Percentiles rank a stretch among this genome's conserved stretches.
phyloP scores from a whole-genome alignment of 2,113 vertebrate genomes.

The Chloroceryle aenea region DNA sequence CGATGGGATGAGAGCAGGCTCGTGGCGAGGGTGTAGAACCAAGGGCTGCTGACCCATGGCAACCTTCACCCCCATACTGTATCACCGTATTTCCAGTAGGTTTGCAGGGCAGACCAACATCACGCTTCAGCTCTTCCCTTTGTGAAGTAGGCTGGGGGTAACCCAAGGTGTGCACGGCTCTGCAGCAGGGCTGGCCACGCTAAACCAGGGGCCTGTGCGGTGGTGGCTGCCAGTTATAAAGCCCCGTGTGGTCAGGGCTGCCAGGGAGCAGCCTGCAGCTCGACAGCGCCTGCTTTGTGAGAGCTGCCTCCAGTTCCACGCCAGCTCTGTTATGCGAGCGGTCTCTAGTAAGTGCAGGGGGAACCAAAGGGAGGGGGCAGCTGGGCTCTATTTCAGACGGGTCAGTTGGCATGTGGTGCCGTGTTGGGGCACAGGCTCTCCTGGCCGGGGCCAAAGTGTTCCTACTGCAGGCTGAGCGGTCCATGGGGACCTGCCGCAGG shows the following conservation, averaged over 20 bases:
- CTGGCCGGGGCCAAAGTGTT: neutral
- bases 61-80: accelerated
- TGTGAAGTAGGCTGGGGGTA: neutral
- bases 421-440: neutral
- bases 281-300: accelerated
- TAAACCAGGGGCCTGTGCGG: neutral
- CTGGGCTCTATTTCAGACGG: neutral
- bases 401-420: accelerated
- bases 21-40: neutral
- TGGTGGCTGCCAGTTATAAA: neutral
- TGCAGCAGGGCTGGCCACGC: neutral
- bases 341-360: neutral
- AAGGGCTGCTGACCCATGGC: neutral
- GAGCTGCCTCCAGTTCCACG: neutral
- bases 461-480: neutral
- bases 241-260: neutral
- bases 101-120: accelerated
- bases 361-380: accelerated
- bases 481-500: neutral
- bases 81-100: accelerated
- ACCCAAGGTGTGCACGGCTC: neutral
- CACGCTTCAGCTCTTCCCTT: neutral
- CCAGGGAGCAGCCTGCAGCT: neutral
- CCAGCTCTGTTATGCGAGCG: neutral
- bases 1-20: neutral